Base-by-base conservation (phyloP, 2,888 invertebrate species). In the Azorinus chamasolen region DNA sequence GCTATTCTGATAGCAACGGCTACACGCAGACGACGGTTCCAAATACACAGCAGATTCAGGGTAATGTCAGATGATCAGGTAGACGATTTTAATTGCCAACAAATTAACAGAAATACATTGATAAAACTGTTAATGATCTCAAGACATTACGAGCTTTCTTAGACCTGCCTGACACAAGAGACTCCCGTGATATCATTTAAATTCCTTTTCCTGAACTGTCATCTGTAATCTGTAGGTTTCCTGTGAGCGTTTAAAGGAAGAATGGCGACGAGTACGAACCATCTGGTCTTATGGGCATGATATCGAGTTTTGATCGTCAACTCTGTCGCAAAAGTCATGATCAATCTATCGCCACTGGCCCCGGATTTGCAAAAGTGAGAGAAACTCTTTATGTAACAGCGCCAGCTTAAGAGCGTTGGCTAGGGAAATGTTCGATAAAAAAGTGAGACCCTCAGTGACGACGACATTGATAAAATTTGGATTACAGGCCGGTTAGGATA, bases 401-500 rank as follows among this genome's bases (percentile, higher is more conserved):
- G 14, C 4, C 4, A 8, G 20, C 45, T 45, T 45, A n/a, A n/a
- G n/a, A n/a, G n/a, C n/a, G 20, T 18, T 8, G 45, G 4, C n/a
- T 5, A 18, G 45, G 45, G 45, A 45, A 45, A 45, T 45, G 4
- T 45, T 18, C 45, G 6, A 5, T 5, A 45, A 5, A 45, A 45
- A 14, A 45, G 45, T 45, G 45, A 45, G 4, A 16, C 45, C 20
- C 45, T 45, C 14, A 45, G 6, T 16, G 20, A 45, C 14, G 20
- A 45, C 4, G 45, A 45, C n/a, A 16, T 45, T 4, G 45, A 45
- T 4, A 32, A 32, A 10, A 41, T 78, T 8, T 78, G 69, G 72
- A 32, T 59, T 53, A 22, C n/a, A 8, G 18, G 55, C 14, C 71
- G 75, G 37, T n/a, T 79, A 4, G 75, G 75, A 1, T 10, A 14